phyloP scores from a whole-genome alignment of 1,140 invertebrate species.

The Orchestia grillus region DNA sequence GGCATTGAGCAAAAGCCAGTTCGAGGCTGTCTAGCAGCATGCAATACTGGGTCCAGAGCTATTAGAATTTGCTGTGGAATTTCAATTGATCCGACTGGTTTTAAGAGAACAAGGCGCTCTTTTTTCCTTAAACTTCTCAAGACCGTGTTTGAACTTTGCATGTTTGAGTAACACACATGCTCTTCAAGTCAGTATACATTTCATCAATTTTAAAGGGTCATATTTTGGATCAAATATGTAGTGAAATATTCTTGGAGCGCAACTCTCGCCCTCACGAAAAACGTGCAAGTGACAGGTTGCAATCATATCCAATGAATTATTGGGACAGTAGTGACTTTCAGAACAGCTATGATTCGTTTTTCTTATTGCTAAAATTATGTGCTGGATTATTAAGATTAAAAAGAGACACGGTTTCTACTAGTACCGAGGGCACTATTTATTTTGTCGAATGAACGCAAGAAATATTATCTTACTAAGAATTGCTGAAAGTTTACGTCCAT shows the following conservation, averaged over 20 bases:
- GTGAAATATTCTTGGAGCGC: not conserved
- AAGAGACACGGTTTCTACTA: not conserved
- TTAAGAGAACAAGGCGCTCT: not conserved
- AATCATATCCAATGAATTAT: not conserved
- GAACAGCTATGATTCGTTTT: not conserved
- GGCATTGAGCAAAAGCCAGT: not conserved
- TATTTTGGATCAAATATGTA: not conserved
- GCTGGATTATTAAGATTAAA: not conserved
- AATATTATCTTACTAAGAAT: not conserved
- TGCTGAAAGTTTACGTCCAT: not conserved
- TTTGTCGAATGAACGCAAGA: not conserved
- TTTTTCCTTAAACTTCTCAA: not conserved
- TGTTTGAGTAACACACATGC: not conserved
- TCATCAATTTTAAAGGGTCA: not conserved
- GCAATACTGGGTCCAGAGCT: not conserved
- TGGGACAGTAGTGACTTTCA: not conserved
- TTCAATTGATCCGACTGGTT: not conserved
- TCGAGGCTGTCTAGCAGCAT: no score
- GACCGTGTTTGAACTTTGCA: not conserved
- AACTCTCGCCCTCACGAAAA: not conserved
- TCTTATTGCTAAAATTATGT: not conserved
- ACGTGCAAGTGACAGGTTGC: not conserved
- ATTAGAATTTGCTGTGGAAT: not conserved
- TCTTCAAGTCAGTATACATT: not conserved
- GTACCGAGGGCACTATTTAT: not conserved